Base-by-base conservation (phyloP, 2,797 vertebrate genomes). In the Acropternis orthonyx region DNA sequence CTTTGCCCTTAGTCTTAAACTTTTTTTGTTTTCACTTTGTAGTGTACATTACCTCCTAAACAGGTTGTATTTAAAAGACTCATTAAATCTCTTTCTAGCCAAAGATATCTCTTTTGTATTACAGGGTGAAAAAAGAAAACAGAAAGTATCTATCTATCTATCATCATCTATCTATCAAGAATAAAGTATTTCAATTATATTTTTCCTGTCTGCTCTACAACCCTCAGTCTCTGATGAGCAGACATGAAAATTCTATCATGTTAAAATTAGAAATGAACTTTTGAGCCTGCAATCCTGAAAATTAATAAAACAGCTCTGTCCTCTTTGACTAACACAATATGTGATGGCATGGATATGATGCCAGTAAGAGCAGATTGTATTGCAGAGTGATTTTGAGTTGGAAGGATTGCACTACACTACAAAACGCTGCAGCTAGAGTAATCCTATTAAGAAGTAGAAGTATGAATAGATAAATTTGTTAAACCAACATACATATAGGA, bases 261-360 rank as follows among this genome's bases (percentile, higher is more conserved):
- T 58, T 65, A 84, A 80, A 92, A 93, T 85, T 73, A 91, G 49
- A 83, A 72, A 75, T 61, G 36, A 89, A 82, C 72, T 84, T 96
- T 69, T 77, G 67, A 93, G 83, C 76, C 20, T 41, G 18, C 26
- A 62, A 1, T 56, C 24, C 27, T 62, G n/a, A 52, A 88, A 94
- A 89, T 91, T 83, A 91, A 73, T 84, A 71, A 72, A 91, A 43
- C 7, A 51, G 7, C 18, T 92, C 67, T 59, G 24, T 88, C 39
- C 8, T 89, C 32, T 92, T 55, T 80, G 28, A 24, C 49, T 83
- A 62, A 66, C 0, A 4, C 7, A 49, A 63, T 88, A 80, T 92
- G 72, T 66, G 15, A 65, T 37, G 37, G 37, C 9, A 37, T 37
- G 37, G 37, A 37, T 52, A 37, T 17, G 84, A 87, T 75, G 10